Percentiles rank a stretch among this genome's conserved stretches.
phyloP scores from a whole-genome alignment of 2,797 vertebrate genomes.

The Semaprochilodus insignis region DNA sequence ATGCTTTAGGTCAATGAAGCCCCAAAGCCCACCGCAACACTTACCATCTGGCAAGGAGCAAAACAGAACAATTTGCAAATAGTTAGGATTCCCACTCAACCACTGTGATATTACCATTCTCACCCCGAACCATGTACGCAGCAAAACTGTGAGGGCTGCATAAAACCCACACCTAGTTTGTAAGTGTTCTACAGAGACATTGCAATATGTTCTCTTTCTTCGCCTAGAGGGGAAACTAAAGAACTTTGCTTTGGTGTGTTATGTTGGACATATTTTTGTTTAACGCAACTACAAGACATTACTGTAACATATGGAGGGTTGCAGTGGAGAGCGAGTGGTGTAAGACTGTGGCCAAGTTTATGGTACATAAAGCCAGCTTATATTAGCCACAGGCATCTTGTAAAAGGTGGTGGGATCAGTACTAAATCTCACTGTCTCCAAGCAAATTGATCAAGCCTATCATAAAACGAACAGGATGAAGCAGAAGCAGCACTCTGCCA shows the following conservation, averaged over 20 bases:
- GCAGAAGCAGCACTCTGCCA: constrained; percentile 45
- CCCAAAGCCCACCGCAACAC: constrained; percentile 61
- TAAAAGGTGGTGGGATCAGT: constrained; percentile 48
- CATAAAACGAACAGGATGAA: constrained; percentile 56
- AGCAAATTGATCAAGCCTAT: constrained; percentile 51
- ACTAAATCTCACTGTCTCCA: constrained; percentile 42
- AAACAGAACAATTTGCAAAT: constrained; percentile 66
- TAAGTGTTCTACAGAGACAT: neutral
- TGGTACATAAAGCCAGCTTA: constrained; percentile 43
- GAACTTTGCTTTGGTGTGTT: constrained; percentile 19
- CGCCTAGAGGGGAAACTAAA: constrained; percentile 9
- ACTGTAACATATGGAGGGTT: constrained; percentile 31
- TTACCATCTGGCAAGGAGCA: constrained; percentile 66
- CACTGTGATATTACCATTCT: constrained; percentile 64
- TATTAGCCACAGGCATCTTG: constrained; percentile 54
- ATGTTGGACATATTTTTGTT: constrained; percentile 34
- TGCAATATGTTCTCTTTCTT: neutral
- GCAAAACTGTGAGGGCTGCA: constrained; percentile 35
- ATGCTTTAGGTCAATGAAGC: constrained; percentile 59
- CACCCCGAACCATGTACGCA: constrained; percentile 57
- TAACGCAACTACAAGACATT: constrained; percentile 27
- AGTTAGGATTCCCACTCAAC: constrained; percentile 67
- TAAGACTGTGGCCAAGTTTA: constrained; percentile 39
- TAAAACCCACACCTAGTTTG: constrained; percentile 36
- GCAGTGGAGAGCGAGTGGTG: constrained; percentile 45